Evolutionary conservation across 2,888 invertebrate genomes (phyloP).

Genomic region (Eupithecia centaureata): DNA sequence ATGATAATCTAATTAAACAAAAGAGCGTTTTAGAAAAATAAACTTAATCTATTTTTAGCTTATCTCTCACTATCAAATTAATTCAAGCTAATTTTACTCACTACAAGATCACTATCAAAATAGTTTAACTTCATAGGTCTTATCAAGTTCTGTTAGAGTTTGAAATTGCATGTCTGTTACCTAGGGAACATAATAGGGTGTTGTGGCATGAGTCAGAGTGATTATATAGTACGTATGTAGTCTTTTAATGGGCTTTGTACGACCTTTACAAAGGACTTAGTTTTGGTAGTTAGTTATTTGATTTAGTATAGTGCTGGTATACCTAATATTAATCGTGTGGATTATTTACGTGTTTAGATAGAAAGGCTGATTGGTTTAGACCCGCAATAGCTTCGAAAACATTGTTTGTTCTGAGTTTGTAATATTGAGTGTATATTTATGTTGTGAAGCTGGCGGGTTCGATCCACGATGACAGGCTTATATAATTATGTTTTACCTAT

Average conservation of each 20-base stretch:
- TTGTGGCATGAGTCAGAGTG: constrained; percentile 37
- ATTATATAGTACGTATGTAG: constrained; percentile 36
- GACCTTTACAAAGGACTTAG: constrained; percentile 35
- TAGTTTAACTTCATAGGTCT: constrained; percentile 7
- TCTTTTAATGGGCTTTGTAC: constrained; percentile 22
- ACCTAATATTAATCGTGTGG: neutral
- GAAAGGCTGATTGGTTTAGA: neutral
- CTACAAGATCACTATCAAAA: constrained; percentile 20
- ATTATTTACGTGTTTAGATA: neutral
- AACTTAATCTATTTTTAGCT: neutral
- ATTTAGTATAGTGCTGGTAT: neutral
- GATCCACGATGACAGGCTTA: neutral
- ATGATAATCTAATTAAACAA: neutral
- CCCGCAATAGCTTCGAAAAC: neutral
- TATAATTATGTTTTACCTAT: too few species aligned
- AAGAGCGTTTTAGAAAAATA: neutral
- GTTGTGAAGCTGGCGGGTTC: too few species aligned
- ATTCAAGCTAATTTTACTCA: constrained; percentile 23
- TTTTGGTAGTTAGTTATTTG: constrained; percentile 9
- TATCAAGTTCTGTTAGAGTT: constrained; percentile 23
- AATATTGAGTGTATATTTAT: too few species aligned
- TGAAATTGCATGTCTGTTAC: constrained; percentile 20
- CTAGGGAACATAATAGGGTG: constrained; percentile 7
- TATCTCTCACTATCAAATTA: constrained; percentile 20
- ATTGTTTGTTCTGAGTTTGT: too few species aligned